A percentile compares a stretch with the other conserved stretches of the same genome.
phyloP scores from a whole-genome alignment of 2,797 vertebrate species.

The Neomorphus geoffroyi region DNA sequence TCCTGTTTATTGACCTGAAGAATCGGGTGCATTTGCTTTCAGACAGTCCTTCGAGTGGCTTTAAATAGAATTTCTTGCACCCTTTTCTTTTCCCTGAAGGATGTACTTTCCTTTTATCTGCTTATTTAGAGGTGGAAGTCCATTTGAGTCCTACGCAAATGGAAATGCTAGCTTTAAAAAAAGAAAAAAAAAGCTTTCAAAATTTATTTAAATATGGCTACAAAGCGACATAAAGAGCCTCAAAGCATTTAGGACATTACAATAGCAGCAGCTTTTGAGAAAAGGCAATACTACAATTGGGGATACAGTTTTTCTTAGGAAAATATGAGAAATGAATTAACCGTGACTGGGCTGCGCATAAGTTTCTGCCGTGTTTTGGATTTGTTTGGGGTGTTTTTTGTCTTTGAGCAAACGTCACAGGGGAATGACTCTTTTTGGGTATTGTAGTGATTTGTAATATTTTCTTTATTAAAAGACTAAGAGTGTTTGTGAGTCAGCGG shows the following conservation, averaged over 20 bases:
- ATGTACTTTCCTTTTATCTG: neutral
- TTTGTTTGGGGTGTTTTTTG: neutral
- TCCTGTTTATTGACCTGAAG: neutral
- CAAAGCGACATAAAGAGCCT: neutral
- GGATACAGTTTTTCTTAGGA: neutral
- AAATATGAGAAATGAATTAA: neutral
- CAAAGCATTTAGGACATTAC: neutral
- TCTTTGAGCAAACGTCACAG: neutral
- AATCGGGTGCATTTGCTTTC: neutral
- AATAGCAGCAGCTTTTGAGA: neutral
- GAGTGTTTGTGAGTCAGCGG: neutral
- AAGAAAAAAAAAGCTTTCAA: neutral
- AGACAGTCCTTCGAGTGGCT: neutral
- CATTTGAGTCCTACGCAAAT: neutral
- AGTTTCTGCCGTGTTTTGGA: neutral
- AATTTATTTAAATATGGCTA: neutral
- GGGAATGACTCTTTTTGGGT: neutral
- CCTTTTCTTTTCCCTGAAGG: neutral
- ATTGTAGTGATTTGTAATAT: neutral
- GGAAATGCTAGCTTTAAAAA: neutral
- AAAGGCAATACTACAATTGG: neutral
- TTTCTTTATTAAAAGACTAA: slow-evolving; percentile 1
- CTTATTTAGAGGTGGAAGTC: neutral
- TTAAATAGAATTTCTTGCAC: neutral
- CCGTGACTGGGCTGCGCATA: neutral